These are phyloP conservation scores for Knipowitschia caucasica DNA, from an alignment of 2,797 vertebrate genomes.

Conservation along the genomic window DNA sequence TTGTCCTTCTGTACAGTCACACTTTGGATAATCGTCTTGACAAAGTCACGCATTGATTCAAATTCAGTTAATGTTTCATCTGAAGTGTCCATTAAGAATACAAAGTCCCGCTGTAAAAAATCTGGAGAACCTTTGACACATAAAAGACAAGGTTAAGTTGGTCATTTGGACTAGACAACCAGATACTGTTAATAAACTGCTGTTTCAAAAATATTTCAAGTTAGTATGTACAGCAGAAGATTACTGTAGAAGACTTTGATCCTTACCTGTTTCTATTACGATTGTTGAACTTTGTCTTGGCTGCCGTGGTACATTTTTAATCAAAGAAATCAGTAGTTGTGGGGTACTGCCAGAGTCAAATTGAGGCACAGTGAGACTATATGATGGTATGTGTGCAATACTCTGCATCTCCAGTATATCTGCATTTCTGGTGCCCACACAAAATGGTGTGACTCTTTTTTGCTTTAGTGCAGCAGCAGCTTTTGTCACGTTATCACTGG, in stretches of 20 bases:
- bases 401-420: conserved; percentile 75
- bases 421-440: conserved; percentile 65
- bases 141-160: conserved; percentile 13
- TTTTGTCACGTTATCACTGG: conserved; percentile 64
- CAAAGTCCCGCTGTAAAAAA: conserved; percentile 56
- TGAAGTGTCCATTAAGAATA: conserved; percentile 74
- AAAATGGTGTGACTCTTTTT: conserved; percentile 58
- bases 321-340: conserved; percentile 68
- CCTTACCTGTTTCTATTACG: conserved; percentile 59
- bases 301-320: conserved; percentile 71
- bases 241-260: not conserved
- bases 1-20: conserved; percentile 60
- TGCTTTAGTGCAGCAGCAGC: conserved; percentile 58
- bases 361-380: conserved; percentile 63
- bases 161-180: conserved; percentile 14
- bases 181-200: not conserved
- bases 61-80: conserved; percentile 61
- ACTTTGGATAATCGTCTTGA: conserved; percentile 58
- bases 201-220: not conserved
- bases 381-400: conserved; percentile 70
- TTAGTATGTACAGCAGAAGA: too few species aligned
- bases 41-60: conserved; percentile 56
- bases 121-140: conserved; percentile 41
- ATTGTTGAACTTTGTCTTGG: conserved; percentile 38
- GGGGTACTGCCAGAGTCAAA: conserved; percentile 65